Evolutionary conservation across 2,113 vertebrate genomes (phyloP).

Genomic region (Fukomys damarensis): DNA sequence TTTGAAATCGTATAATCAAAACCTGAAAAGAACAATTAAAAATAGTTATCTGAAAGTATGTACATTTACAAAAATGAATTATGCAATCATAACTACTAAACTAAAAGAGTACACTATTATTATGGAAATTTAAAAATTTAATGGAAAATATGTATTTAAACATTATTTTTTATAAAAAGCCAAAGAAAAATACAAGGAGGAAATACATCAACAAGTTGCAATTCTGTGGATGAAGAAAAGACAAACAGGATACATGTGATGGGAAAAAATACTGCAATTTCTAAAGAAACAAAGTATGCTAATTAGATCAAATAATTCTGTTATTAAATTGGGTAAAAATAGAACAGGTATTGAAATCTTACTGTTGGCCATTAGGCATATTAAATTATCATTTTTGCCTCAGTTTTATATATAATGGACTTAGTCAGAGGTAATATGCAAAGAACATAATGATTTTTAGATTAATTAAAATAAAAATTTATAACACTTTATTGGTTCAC

Average conservation of each 20-base stretch:
- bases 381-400: neutral
- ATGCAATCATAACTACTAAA: neutral
- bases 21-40: neutral
- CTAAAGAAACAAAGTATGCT: too few relatives aligned
- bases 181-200: neutral
- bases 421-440: neutral
- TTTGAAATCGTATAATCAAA: neutral
- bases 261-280: neutral
- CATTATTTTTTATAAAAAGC: neutral
- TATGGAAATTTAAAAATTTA: neutral
- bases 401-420: neutral
- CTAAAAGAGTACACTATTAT: neutral
- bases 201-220: neutral
- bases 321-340: neutral
- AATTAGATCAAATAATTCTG: neutral
- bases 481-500: neutral
- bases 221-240: neutral
- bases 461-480: neutral
- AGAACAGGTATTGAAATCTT: neutral
- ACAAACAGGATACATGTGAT: accelerated
- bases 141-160: neutral
- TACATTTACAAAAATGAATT: neutral
- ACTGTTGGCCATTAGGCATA: neutral
- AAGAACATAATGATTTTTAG: neutral
- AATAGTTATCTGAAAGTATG: neutral